Percentiles rank a stretch among this genome's conserved stretches.
Evolutionary conservation across 2,888 invertebrate species (phyloP).

Genomic region (Listrodromus nycthemerus): DNA sequence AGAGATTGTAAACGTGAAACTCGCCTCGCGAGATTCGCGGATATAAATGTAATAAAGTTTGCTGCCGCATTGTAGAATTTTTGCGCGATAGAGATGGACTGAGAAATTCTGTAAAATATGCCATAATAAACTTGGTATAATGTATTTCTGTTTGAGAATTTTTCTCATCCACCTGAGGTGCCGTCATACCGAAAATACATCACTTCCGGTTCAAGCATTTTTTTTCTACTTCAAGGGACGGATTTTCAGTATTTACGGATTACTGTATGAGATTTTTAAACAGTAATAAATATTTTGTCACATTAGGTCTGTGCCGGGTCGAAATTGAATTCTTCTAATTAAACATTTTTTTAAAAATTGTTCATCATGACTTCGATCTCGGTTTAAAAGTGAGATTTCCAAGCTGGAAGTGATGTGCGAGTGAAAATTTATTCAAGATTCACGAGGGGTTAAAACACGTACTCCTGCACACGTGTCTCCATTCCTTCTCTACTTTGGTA

Average conservation of each 20-base stretch:
- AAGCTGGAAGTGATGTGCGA: background rate
- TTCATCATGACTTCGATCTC: background rate
- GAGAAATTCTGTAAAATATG: constrained; percentile 1
- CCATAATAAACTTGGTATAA: background rate
- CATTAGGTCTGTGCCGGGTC: too few species aligned
- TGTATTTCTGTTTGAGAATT: background rate
- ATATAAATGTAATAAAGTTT: constrained; percentile 55
- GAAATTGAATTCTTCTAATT: background rate
- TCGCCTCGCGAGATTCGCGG: constrained; percentile 43
- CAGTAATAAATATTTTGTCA: too few species aligned
- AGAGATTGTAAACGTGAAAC: constrained; percentile 56
- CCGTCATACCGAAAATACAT: too few species aligned
- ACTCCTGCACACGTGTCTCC: constrained; percentile 47
- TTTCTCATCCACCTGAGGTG: too few species aligned
- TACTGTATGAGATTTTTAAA: too few species aligned
- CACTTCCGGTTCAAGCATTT: too few species aligned
- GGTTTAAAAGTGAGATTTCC: background rate
- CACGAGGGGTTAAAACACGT: background rate
- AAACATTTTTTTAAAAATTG: background rate
- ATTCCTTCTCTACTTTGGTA: constrained; percentile 48
- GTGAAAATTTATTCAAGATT: background rate
- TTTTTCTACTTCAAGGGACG: too few species aligned
- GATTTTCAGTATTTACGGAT: too few species aligned
- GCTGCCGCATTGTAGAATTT: constrained; percentile 26
- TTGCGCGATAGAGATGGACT: background rate